Evolutionary conservation across 2,113 vertebrate species (phyloP), one percentile per base, ranked within the genome.

Genomic region (Misgurnus mizolepis): DNA sequence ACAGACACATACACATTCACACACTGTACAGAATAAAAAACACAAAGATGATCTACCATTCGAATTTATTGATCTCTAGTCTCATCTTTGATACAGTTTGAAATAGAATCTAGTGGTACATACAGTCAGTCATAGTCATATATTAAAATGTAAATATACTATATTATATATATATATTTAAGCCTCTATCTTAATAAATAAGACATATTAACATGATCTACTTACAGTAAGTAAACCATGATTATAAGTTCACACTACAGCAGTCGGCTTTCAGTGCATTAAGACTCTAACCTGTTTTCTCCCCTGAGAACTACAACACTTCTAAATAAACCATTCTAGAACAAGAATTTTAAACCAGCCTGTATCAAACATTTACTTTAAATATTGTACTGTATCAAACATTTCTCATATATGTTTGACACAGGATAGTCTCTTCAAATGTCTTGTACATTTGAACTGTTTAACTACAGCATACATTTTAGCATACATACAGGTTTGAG

Each of bases 231-330:
- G 45, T 74, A 78, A 81, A 84, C 71, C 68, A 73, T 56, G 43
- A 41, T 45, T 67, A 77, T 15, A 65, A 67, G 67, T 18, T 62
- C 61, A 72, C 68, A 40, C 58, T 65, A 50, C 55, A 76, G 55
- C 72, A 80, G 67, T 77, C 39, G 70, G 55, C 82, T 66, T 76
- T 39, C 18, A 18, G 83, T 61, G 76, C 71, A 49, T 17, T 74
- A 70, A 62, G 58, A 77, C 17, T 15, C 58, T 22, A 77, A 65
- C 10, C 73, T 4, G 64, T 76, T 17, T 72, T 53, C 27, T 69
- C 70, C 83, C 83, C 83, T 84, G 83, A 84, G 83, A 84, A 70
- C 75, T 84, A 80, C 43, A 76, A 76, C 67, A 64, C 11, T 60
- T 79, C 14, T 34, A 69, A 56, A 65, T 18, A 53, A 80, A 60